Evolutionary conservation across 2,797 vertebrate genomes (phyloP), one percentile per base, ranked within the genome.

Genomic region (Muraenolepis orangiensis): DNA sequence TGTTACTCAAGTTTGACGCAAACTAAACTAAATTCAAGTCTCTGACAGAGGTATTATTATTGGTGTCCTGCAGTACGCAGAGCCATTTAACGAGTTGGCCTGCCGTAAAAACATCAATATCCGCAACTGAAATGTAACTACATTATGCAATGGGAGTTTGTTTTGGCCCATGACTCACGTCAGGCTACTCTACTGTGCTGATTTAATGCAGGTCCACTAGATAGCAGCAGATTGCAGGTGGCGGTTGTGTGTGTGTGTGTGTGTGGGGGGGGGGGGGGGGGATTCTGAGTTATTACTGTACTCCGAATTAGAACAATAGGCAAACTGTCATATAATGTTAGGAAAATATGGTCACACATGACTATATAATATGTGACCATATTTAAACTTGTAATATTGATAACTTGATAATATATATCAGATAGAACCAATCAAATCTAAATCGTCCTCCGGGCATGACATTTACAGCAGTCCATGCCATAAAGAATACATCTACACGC

Each of bases 161-260:
- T 26, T 61, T 61, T 61, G n/a, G 57, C 57, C 57, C 40, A 72
- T 26, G 70, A 51, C 75, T 73, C 13, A 51, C n/a, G 40, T 72
- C 69, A 69, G 77, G 79, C 20, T 14, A 16, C 20, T 11, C 74
- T n/a, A 29, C 72, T 81, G 83, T 89, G 88, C 87, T 92, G 80
- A 84, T 82, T 78, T 86, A 82, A 46, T 74, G 66, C 84, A 82
- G 86, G 78, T 87, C 92, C 85, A 88, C 88, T 91, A 92, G 89
- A 90, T 87, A 90, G 90, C 87, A 90, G 86, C 82, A 87, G 67
- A 83, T 80, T 82, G 29, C 85, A 87, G 31, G 69, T 38, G 79
- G 85, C 71, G 70, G 23, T 68, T 69, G 57, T 32, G 72, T 61
- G 71, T 61, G 76, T 69, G 51, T 71, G 69, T 71, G 57, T 76